Evolutionary conservation across 2,888 invertebrate genomes (phyloP).

Genomic region (Sicus ferrugineus): DNA sequence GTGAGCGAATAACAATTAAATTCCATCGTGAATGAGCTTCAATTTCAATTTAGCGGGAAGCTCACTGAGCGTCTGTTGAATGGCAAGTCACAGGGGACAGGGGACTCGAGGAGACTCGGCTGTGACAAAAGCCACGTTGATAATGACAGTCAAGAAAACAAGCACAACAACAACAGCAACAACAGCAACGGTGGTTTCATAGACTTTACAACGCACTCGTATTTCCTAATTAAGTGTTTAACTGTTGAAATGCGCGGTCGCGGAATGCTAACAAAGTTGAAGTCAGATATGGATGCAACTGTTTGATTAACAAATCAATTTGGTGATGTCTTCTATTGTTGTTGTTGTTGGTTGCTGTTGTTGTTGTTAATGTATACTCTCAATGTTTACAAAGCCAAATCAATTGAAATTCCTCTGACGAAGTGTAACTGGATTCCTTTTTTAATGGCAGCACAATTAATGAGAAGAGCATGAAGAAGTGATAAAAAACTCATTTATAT

Average conservation of each 20-base stretch:
- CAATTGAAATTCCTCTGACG: constrained; percentile 4
- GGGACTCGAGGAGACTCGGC: not conserved
- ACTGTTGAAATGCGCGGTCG: constrained; percentile 9
- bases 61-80: not conserved
- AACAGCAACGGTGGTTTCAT: not conserved
- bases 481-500: too few species aligned
- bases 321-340: not conserved
- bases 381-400: too few species aligned
- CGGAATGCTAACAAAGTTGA: constrained; percentile 13
- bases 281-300: constrained; percentile 11
- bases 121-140: constrained; percentile 5
- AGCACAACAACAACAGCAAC: constrained; percentile 18
- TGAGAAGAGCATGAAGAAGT: too few species aligned
- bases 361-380: too few species aligned
- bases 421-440: too few species aligned
- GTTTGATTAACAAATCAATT: constrained; percentile 26
- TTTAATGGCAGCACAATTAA: too few species aligned
- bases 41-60: constrained; percentile 11
- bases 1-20: constrained; percentile 21
- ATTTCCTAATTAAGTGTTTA: constrained; percentile 24
- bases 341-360: constrained; percentile 15
- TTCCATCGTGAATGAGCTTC: constrained; percentile 1
- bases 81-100: too few species aligned
- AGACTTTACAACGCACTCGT: constrained; percentile 13
- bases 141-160: constrained; percentile 5